phyloP scores from a whole-genome alignment of 1,140 invertebrate species.

The Drosophila rufa region DNA sequence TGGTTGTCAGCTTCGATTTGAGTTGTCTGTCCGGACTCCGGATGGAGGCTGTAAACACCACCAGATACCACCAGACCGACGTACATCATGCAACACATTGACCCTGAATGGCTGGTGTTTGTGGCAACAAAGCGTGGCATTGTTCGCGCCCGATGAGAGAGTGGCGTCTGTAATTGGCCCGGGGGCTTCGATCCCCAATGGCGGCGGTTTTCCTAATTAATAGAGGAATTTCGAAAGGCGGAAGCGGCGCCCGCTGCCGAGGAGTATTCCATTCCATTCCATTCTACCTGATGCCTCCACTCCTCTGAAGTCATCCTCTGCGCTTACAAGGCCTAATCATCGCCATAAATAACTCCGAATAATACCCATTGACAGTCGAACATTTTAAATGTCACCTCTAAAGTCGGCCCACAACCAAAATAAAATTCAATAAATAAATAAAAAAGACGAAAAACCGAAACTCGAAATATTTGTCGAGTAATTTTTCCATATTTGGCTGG shows the following conservation, averaged over 20 bases:
- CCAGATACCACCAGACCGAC: neutral
- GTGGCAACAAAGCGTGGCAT: constrained; percentile 62
- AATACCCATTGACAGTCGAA: constrained; percentile 69
- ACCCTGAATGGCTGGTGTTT: constrained; percentile 56
- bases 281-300: constrained; percentile 27
- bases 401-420: constrained; percentile 52
- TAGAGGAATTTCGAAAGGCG: constrained; percentile 51
- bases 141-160: constrained; percentile 52
- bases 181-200: constrained; percentile 46
- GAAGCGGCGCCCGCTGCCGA: constrained; percentile 27
- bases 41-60: constrained; percentile 29
- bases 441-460: constrained; percentile 21
- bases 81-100: constrained; percentile 69
- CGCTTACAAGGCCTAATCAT: constrained; percentile 32
- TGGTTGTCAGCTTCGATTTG: constrained; percentile 33
- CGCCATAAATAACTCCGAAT: constrained; percentile 45
- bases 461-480: constrained; percentile 64
- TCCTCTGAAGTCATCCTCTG: constrained; percentile 5
- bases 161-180: constrained; percentile 59
- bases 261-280: neutral
- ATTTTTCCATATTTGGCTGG: constrained; percentile 60
- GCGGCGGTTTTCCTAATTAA: constrained; percentile 46
- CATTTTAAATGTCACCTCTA: constrained; percentile 70
- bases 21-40: constrained; percentile 15
- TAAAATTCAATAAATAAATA: constrained; percentile 29